phyloP scores from a whole-genome alignment of 1,140 invertebrate genomes.

The Plutomurus gul region DNA sequence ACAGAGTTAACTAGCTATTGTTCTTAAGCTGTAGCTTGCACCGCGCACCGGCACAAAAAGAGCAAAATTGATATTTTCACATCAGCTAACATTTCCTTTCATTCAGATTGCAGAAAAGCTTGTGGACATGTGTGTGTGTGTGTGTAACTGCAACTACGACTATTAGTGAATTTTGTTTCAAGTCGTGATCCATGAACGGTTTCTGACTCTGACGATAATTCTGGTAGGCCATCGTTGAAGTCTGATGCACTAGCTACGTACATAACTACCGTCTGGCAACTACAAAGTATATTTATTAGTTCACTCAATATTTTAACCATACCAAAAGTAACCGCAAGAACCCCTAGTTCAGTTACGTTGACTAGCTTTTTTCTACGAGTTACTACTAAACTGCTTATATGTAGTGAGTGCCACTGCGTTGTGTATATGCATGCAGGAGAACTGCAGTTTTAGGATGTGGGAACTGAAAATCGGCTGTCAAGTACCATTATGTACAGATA shows the following conservation, averaged over 20 bases:
- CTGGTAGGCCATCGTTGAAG: no score
- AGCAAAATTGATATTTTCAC: background rate
- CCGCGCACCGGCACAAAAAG: background rate
- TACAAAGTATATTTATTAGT: no score
- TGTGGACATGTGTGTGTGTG: no score
- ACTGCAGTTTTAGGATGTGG: background rate
- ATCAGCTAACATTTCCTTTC: background rate
- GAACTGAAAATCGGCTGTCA: slow-evolving; percentile 1
- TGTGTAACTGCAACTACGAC: no score
- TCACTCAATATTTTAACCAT: no score
- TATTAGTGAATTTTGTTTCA: background rate
- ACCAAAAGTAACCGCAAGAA: no score
- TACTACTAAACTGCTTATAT: no score
- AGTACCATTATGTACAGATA: background rate
- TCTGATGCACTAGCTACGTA: no score
- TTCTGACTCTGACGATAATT: background rate
- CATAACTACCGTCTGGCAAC: no score
- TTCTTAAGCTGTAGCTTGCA: background rate
- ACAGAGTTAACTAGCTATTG: background rate
- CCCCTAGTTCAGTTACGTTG: no score
- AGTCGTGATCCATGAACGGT: background rate
- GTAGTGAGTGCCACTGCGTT: background rate
- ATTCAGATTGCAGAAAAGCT: background rate
- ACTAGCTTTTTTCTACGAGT: no score
- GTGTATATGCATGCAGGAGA: background rate